Percentiles rank a stretch among this genome's conserved stretches.
These are phyloP conservation scores for Portevinia maculata DNA, from an alignment of 2,888 invertebrate species.

Conservation along the genomic window DNA sequence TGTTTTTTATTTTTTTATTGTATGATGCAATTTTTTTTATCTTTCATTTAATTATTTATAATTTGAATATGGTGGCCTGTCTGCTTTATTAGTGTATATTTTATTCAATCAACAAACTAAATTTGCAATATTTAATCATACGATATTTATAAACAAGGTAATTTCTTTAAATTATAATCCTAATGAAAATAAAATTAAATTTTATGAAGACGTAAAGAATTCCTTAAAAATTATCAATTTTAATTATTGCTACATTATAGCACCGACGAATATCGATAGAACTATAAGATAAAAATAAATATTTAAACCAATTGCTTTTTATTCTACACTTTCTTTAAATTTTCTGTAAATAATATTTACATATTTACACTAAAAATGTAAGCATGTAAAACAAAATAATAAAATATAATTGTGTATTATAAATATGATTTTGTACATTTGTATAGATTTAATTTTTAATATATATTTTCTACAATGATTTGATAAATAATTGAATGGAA, in stretches of 20 bases:
- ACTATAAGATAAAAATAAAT: constrained; percentile 53
- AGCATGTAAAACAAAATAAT: neutral
- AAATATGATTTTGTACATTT: constrained; percentile 62
- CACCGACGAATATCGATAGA: constrained; percentile 72
- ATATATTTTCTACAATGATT: constrained; percentile 27
- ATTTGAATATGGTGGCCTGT: constrained; percentile 27
- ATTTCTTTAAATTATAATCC: neutral
- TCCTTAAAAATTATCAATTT: constrained; percentile 26
- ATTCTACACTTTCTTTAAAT: constrained; percentile 3
- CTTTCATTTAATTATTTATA: constrained; percentile 6
- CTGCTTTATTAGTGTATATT: constrained; percentile 28
- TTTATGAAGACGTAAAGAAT: neutral
- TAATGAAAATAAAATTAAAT: constrained; percentile 16
- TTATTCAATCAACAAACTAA: constrained; percentile 5
- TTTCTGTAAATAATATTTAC: constrained; percentile 49
- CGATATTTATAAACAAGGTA: neutral
- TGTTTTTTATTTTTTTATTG: constrained; percentile 4
- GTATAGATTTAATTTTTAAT: constrained; percentile 42
- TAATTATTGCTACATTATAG: constrained; percentile 60
- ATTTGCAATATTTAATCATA: constrained; percentile 15
- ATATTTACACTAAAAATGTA: constrained; percentile 51
- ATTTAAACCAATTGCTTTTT: constrained; percentile 24
- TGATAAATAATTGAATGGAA: constrained; percentile 28
- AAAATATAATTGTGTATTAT: constrained; percentile 9
- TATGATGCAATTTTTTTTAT: constrained; percentile 14